Base-by-base conservation (phyloP, 2,113 vertebrate genomes). In the Grallaria varia region DNA sequence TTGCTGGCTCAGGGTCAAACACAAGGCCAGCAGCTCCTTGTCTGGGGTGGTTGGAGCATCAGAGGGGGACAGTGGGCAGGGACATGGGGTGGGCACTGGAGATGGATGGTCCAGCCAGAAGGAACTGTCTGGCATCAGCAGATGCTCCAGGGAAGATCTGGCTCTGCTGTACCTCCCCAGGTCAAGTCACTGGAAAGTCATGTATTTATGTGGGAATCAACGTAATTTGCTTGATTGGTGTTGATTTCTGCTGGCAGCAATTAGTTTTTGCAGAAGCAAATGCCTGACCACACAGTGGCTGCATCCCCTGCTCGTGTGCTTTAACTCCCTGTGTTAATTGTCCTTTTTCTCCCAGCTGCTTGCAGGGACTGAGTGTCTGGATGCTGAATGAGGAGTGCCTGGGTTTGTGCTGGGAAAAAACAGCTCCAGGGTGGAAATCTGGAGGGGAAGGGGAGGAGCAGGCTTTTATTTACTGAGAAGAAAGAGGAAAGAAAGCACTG, bases 241-340 rank as follows among this genome's bases (percentile, higher is more conserved):
- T 58, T 87, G 89, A 72, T 94, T 89, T 87, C 81, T 94, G 81
- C 84, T 55, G 80, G 87, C 87, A 84, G 84, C 64, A 71, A 50
- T 89, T 56, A 67, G 27, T 59, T 40, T 25, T 66, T 66, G 39
- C n/a, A 12, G 73, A 76, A 90, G 71, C 7, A 2, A 53, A 21
- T 0, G 11, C 60, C 81, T 0, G 0, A 55, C 58, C 56, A 6
- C 6, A 31, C n/a, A 13, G 4, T 60, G 64, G 44, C 79, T 37
- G 56, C 2, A 4, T 37, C 27, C 24, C 58, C 49, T 1, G 0
- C 66, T 50, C 3, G 0, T 10, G 72, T 47, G 53, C 60, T 71
- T 49, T 24, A 22, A n/a, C 77, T 37, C 68, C 33, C 28, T 8
- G 0, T 22, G 25, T 66, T n/a, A 44, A 15, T 17, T 44, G 62